Evolutionary conservation across 1,140 invertebrate genomes (phyloP), one percentile per base, ranked within the genome.

Genomic region (Aphidius ervi): DNA sequence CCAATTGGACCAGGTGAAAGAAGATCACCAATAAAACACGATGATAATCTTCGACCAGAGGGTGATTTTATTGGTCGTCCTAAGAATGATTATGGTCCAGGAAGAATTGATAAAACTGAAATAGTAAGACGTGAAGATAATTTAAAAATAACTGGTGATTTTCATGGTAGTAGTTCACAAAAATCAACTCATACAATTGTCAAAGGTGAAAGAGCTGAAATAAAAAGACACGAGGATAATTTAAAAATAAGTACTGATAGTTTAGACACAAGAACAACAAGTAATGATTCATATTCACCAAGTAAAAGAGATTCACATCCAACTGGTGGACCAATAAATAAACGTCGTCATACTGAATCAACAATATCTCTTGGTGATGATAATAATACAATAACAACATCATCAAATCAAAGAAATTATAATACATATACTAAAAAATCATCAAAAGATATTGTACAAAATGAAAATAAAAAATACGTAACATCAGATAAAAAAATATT

Each of bases 311-410:
- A 76, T 16, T 16, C 16, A 16, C 16, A 16, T 16, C 1, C 16
- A 16, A 16, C 16, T 16, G 56, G 45, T 7, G 63, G 56, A 9
- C 50, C 58, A 16, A 61, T 81, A 3, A 82, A 85, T 63, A 76
- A 67, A 52, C 81, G 77, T 68, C 77, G 75, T 59, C 85, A 87
- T 61, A 83, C 85, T 74, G 84, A 85, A 66, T 88, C 86, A 0
- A 83, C 83, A 37, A 85, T 88, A 59, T 78, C 75, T n/a, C 67
- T 88, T 39, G 86, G 86, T 4, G 82, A 81, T 67, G 86, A 87
- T 58, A 79, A 64, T 3, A 67, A 77, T 2, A 31, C 23, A 31
- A 66, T 71, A 8, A 78, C 83, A 68, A 78, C 80, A 63, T 85
- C 84, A 20, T 85, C 84, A 6, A 84, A 84, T 68, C 84, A 85